A percentile compares a stretch with the other conserved stretches of the same genome.
Conservation (phyloP, 2,888 invertebrate genomes). For the Keiferia lycopersicella region DNA sequence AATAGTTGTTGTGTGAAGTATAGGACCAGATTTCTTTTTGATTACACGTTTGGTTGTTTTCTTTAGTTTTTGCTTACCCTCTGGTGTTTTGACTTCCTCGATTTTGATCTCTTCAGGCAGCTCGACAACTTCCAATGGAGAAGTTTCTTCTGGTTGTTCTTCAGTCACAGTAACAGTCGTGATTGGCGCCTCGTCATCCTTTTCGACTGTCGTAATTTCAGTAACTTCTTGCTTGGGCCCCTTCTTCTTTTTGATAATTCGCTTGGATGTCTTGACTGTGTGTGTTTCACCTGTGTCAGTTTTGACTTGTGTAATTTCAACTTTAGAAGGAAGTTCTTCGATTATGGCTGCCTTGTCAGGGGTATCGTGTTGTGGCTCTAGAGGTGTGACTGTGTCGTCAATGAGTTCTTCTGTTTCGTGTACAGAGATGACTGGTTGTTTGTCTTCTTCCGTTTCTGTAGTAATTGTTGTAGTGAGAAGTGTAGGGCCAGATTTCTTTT, state of each 20-base stretch:
- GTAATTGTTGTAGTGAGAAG: no score
- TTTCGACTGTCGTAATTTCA: conserved; percentile 61
- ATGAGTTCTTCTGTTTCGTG: no score
- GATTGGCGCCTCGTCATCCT: conserved; percentile 57
- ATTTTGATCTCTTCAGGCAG: conserved; percentile 42
- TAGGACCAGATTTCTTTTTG: conserved; percentile 45
- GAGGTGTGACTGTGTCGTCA: no score
- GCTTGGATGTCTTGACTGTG: conserved; percentile 35
- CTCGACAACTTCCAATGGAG: conserved; percentile 49
- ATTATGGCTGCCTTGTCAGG: conserved; percentile 41
- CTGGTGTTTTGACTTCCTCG: conserved; percentile 44
- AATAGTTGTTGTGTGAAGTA: conserved; percentile 38
- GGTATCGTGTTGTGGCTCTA: conserved; percentile 28
- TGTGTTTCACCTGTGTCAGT: conserved; percentile 35
- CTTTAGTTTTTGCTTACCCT: conserved; percentile 44
- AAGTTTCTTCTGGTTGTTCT: conserved; percentile 48
- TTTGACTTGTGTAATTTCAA: conserved; percentile 32
- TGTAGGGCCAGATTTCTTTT: no score
- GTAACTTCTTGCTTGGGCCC: conserved; percentile 56
- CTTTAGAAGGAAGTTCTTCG: conserved; percentile 45
- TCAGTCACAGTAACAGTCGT: conserved; percentile 43
- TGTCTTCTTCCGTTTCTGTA: no score
- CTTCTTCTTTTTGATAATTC: conserved; percentile 53
- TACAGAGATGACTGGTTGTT: no score
- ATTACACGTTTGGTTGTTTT: conserved; percentile 47